A percentile compares a stretch with the other conserved stretches of the same genome.
Evolutionary conservation across 2,113 vertebrate species (phyloP).

Genomic region (Leptocoma aspasia): DNA sequence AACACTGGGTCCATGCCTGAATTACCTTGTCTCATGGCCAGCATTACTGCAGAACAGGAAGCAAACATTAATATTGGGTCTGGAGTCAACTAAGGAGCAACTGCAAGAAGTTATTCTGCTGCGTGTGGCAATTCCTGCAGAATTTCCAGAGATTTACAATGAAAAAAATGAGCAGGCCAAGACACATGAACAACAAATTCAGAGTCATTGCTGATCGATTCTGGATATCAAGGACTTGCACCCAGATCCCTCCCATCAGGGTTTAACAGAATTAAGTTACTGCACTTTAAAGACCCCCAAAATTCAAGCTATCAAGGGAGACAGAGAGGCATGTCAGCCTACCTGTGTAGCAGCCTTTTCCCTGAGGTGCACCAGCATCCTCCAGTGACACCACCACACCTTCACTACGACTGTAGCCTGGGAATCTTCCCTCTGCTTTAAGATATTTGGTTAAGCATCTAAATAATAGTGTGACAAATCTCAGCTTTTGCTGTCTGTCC

Average conservation of each 20-base stretch:
- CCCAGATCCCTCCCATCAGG: not conserved
- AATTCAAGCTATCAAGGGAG: not conserved
- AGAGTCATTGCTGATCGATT: not conserved
- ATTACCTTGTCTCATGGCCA: not conserved
- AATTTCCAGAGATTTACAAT: not conserved
- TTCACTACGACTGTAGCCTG: not conserved
- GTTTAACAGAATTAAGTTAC: not conserved
- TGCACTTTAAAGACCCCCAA: not conserved
- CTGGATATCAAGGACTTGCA: not conserved
- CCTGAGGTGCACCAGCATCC: not conserved
- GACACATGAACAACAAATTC: not conserved
- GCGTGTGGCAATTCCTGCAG: not conserved
- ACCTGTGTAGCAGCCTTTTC: not conserved
- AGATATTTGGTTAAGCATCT: not conserved
- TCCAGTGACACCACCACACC: not conserved
- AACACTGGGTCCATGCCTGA: not conserved
- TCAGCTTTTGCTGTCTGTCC: not conserved
- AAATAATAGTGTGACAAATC: not conserved
- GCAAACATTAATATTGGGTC: not conserved
- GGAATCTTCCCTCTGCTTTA: not conserved
- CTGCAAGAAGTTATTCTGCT: not conserved
- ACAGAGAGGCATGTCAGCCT: not conserved
- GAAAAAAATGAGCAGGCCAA: not conserved
- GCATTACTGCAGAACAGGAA: not conserved
- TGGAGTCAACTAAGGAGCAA: not conserved